Conservation (phyloP, 2,113 vertebrate genomes). For the Mormoops blainvillei region DNA sequence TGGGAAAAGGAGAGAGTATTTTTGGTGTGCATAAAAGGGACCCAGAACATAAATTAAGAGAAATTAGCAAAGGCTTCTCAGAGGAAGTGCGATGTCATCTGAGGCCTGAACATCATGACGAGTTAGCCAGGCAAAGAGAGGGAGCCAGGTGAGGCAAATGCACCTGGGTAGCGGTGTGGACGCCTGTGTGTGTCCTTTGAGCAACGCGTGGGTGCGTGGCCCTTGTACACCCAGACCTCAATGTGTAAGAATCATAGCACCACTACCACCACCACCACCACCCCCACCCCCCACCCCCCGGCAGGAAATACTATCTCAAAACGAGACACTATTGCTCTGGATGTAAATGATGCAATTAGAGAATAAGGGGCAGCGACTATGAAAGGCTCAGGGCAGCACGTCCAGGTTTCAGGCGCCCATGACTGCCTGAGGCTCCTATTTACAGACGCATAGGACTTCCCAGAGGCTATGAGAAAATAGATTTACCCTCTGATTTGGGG, state of each 20-base stretch:
- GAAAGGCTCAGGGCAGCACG: not conserved
- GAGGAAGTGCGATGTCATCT: not conserved
- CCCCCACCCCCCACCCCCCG: too few species aligned
- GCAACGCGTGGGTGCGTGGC: not conserved
- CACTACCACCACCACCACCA: too few species aligned
- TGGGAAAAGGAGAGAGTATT: not conserved
- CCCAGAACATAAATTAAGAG: not conserved
- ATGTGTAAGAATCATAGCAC: not conserved
- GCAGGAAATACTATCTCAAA: not conserved
- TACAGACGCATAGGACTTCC: not conserved
- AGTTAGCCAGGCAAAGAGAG: not conserved
- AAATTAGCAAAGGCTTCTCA: not conserved
- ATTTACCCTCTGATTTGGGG: not conserved
- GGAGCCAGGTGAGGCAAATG: not conserved
- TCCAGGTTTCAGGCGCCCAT: not conserved
- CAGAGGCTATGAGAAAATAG: not conserved
- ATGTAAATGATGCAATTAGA: not conserved
- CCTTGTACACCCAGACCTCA: not conserved
- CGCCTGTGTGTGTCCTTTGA: not conserved
- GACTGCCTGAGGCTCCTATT: not conserved
- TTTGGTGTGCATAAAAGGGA: not conserved
- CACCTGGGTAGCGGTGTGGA: fast-evolving
- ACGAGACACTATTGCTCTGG: not conserved
- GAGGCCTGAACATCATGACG: not conserved
- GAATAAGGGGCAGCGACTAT: not conserved